A percentile compares a stretch with the other conserved stretches of the same genome.
phyloP scores from a whole-genome alignment of 2,888 invertebrate species.

The Lithophane leautieri region DNA sequence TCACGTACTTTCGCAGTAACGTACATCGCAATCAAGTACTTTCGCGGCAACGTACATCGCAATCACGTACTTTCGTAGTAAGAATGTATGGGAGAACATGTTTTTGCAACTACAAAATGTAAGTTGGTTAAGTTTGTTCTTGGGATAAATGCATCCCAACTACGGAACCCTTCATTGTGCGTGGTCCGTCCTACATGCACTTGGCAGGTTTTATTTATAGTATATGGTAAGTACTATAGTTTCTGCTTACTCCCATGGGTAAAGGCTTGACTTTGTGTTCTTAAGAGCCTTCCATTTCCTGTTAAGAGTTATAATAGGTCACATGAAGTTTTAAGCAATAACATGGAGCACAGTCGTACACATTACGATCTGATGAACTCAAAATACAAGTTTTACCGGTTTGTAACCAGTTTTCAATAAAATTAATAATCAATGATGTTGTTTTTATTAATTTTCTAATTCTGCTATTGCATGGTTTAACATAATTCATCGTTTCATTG shows the following conservation, averaged over 20 bases:
- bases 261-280: background rate
- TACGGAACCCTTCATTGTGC: too few relatives aligned
- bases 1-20: too few relatives aligned
- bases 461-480: background rate
- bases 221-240: background rate
- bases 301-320: too few relatives aligned
- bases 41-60: too few relatives aligned
- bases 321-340: background rate
- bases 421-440: background rate
- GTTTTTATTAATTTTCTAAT: background rate
- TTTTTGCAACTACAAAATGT: too few relatives aligned
- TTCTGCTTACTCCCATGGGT: background rate
- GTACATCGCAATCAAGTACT: too few relatives aligned
- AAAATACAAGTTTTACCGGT: conserved; percentile 21
- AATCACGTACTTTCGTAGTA: too few relatives aligned
- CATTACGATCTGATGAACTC: background rate
- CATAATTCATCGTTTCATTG: background rate
- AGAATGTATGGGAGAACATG: too few relatives aligned
- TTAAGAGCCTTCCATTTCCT: too few relatives aligned
- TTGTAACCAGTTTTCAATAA: conserved; percentile 7
- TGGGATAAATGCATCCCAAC: too few relatives aligned
- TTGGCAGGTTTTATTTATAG: background rate
- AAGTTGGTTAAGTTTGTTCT: too few relatives aligned
- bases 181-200: too few relatives aligned
- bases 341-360: conserved; percentile 2